Percentiles rank a stretch among this genome's conserved stretches.
Conservation (phyloP, 1,140 invertebrate genomes). For the Branchinecta lindahli region DNA sequence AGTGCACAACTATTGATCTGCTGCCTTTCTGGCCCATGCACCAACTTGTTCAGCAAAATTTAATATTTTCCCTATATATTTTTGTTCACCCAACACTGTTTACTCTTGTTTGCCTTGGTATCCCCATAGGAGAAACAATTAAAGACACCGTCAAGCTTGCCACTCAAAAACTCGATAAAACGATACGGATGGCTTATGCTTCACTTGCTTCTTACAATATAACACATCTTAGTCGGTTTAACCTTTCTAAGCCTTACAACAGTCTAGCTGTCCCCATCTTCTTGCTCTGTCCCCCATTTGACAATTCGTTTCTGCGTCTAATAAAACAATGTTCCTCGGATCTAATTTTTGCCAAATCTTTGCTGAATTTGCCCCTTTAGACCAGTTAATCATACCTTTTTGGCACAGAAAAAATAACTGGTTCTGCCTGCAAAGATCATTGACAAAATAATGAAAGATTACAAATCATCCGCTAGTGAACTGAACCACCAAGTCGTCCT, state of each 20-base stretch:
- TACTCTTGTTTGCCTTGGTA: too few species aligned
- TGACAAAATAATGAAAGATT: background rate
- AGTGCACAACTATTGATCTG: too few species aligned
- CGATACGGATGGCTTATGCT: background rate
- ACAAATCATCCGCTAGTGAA: background rate
- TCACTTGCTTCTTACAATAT: background rate
- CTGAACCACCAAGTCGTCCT: background rate
- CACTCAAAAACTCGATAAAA: background rate
- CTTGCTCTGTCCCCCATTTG: constrained; percentile 7
- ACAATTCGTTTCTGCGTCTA: background rate
- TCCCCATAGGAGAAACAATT: too few species aligned
- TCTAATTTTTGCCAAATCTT: background rate
- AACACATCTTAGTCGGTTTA: background rate
- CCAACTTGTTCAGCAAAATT: too few species aligned
- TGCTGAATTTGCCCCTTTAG: background rate
- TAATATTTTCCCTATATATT: too few species aligned
- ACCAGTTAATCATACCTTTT: background rate
- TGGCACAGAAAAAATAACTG: background rate
- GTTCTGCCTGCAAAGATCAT: background rate
- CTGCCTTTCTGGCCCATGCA: too few species aligned
- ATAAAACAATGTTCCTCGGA: background rate
- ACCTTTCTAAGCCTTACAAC: background rate
- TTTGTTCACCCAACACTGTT: too few species aligned
- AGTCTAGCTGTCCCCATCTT: background rate
- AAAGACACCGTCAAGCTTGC: background rate